A percentile compares a stretch with the other conserved stretches of the same genome.
phyloP scores from a whole-genome alignment of 2,888 invertebrate genomes.

The Gortyna flavago region DNA sequence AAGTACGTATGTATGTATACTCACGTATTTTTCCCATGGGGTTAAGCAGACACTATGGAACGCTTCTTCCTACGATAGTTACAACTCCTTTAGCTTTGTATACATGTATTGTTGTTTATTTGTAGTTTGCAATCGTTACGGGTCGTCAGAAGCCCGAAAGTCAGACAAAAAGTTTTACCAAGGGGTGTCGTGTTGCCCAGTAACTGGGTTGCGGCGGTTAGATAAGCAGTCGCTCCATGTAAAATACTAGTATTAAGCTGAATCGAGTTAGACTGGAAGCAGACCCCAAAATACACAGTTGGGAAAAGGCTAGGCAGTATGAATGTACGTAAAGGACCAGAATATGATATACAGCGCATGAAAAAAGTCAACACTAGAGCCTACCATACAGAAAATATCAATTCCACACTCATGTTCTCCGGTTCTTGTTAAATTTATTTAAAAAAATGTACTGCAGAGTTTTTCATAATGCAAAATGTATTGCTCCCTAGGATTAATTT shows the following conservation, averaged over 20 bases:
- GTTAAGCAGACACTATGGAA: constrained; percentile 1
- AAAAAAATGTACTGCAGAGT: background rate
- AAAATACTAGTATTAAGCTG: too few species aligned
- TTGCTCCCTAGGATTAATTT: background rate
- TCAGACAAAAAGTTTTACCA: background rate
- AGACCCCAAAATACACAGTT: too few species aligned
- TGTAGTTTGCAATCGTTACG: background rate
- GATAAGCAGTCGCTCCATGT: too few species aligned
- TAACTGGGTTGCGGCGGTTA: too few species aligned
- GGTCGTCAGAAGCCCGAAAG: background rate
- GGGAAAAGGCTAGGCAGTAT: too few species aligned
- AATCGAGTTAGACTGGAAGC: too few species aligned
- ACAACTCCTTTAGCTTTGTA: background rate
- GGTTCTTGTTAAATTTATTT: background rate
- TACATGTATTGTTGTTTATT: background rate
- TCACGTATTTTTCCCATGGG: constrained; percentile 2
- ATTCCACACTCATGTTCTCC: background rate
- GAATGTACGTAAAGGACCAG: background rate
- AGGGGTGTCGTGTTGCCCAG: background rate
- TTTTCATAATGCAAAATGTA: background rate
- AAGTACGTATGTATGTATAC: constrained; percentile 11
- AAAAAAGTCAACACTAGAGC: too few species aligned
- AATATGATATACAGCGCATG: background rate
- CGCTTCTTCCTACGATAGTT: background rate
- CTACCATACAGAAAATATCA: background rate